Conservation (phyloP, 1,140 invertebrate genomes). For the Sesamia nonagrioides region DNA sequence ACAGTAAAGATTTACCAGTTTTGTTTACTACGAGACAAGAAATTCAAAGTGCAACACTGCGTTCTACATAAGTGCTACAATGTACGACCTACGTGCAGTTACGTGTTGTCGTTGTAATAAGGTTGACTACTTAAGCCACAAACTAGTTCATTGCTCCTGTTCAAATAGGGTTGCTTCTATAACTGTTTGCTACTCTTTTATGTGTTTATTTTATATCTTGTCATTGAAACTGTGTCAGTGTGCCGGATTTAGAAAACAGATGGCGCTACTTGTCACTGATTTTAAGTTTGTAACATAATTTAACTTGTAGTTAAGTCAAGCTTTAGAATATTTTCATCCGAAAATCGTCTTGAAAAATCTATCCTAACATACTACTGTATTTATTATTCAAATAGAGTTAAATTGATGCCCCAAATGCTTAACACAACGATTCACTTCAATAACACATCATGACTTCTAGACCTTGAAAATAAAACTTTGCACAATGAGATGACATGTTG, state of each 20-base stretch:
- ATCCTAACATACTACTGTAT: background rate
- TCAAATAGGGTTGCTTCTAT: background rate
- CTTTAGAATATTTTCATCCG: too few relatives aligned
- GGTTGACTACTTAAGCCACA: slow-evolving; percentile 7
- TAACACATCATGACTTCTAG: background rate
- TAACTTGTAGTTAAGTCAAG: too few relatives aligned
- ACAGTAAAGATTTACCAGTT: background rate
- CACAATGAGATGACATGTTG: background rate
- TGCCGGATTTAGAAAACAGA: background rate
- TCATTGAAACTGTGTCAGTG: background rate
- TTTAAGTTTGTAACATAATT: too few relatives aligned
- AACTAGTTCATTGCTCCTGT: slow-evolving; percentile 24
- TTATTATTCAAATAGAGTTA: background rate
- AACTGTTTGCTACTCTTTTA: background rate
- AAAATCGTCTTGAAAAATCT: too few relatives aligned
- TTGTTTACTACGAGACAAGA: background rate
- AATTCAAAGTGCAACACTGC: background rate
- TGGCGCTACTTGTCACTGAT: background rate
- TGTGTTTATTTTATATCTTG: background rate
- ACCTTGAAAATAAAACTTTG: background rate
- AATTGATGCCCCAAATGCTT: background rate
- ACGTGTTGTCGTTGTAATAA: slow-evolving; percentile 7
- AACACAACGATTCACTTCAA: background rate
- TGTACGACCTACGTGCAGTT: background rate
- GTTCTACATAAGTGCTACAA: background rate